These are phyloP conservation scores for Mola mola DNA, from an alignment of 2,113 vertebrate genomes.

Conservation along the genomic window DNA sequence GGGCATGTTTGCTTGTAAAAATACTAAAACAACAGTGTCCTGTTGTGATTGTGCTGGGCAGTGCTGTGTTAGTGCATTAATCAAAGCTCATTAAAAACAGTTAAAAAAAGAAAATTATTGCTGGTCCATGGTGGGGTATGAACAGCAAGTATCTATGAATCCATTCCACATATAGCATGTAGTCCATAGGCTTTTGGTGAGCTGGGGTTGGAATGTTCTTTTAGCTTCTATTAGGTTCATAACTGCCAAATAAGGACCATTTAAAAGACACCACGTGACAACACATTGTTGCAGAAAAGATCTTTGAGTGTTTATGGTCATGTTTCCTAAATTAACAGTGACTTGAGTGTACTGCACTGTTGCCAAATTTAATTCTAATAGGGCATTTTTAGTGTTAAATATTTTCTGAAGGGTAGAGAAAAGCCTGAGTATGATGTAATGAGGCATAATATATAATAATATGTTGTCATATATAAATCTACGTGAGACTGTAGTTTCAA, in stretches of 20 bases:
- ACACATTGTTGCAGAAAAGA: too few species aligned
- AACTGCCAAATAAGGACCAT: too few species aligned
- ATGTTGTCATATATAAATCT: constrained; percentile 10
- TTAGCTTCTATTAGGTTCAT: constrained; percentile 11
- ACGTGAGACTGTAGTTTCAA: constrained; percentile 27
- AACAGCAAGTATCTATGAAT: neutral
- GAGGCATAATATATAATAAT: constrained; percentile 9
- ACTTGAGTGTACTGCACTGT: constrained; percentile 6
- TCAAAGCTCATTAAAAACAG: neutral
- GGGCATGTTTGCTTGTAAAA: too few species aligned
- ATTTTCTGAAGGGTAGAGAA: constrained; percentile 2
- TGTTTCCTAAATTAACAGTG: neutral
- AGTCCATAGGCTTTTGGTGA: neutral
- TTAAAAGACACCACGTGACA: too few species aligned
- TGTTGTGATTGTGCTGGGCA: too few species aligned
- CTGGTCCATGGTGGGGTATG: neutral
- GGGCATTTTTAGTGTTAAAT: constrained; percentile 9
- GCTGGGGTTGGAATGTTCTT: constrained; percentile 14
- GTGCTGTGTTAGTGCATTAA: too few species aligned
- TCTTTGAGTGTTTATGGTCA: too few species aligned
- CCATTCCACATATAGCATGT: neutral
- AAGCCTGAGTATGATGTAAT: neutral
- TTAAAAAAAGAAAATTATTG: neutral
- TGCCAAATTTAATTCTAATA: constrained; percentile 20
- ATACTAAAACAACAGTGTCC: too few species aligned